phyloP scores from a whole-genome alignment of 2,797 vertebrate genomes.

The Pempheris klunzingeri region DNA sequence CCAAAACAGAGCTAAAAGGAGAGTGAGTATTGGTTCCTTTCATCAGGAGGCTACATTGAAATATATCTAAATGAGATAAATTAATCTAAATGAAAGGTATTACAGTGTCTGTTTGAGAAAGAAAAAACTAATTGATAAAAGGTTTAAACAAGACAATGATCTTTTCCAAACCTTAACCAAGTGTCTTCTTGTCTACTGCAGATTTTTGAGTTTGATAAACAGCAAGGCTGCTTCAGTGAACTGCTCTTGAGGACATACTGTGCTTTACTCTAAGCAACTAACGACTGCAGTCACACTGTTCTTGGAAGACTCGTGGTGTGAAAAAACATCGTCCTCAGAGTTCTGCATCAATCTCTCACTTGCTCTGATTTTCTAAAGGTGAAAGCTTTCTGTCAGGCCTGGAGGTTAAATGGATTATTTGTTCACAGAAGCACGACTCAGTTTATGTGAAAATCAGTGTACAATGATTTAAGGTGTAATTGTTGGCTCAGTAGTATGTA shows the following conservation, averaged over 20 bases:
- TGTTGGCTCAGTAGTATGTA: neutral
- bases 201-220: constrained; percentile 56
- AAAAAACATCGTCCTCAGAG: constrained; percentile 57
- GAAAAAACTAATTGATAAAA: too few relatives aligned
- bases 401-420: constrained; percentile 47
- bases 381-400: constrained; percentile 14
- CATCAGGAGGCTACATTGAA: too few relatives aligned
- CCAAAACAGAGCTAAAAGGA: too few relatives aligned
- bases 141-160: too few relatives aligned
- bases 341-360: constrained; percentile 45
- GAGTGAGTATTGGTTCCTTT: too few relatives aligned
- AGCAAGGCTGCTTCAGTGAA: constrained; percentile 33
- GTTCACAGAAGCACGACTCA: neutral
- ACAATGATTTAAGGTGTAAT: neutral
- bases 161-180: too few relatives aligned
- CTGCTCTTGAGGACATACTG: constrained; percentile 47
- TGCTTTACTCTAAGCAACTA: constrained; percentile 53
- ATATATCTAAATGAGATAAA: too few relatives aligned
- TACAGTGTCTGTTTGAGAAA: too few relatives aligned
- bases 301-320: constrained; percentile 34
- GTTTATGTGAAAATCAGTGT: constrained; percentile 17
- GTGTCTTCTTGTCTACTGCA: constrained; percentile 17
- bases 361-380: constrained; percentile 42
- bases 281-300: constrained; percentile 52
- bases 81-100: too few relatives aligned